These are phyloP conservation scores for Pantherophis alleghaniensis DNA, from an alignment of 2,797 vertebrate genomes.

Conservation along the genomic window DNA sequence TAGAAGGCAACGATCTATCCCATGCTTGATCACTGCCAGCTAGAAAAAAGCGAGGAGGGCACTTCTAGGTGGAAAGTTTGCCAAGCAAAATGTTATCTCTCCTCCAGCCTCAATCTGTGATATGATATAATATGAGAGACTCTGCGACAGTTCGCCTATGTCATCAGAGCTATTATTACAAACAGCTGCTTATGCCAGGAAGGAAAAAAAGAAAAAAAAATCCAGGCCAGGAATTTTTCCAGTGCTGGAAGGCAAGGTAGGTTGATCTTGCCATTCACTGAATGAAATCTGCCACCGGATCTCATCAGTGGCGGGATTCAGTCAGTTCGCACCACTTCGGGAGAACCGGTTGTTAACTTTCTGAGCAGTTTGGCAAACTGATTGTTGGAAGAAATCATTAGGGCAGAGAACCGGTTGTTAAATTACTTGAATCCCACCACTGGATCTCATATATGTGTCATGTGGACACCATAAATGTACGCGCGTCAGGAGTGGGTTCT, in stretches of 20 bases:
- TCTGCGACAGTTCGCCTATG: not conserved
- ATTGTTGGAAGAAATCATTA: no score
- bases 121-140: not conserved
- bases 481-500: no score
- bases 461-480: not conserved
- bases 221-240: not conserved
- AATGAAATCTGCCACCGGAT: not conserved
- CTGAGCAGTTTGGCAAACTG: no score
- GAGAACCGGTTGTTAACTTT: no score
- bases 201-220: accelerated
- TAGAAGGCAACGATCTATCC: not conserved
- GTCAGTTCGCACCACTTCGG: no score
- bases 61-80: not conserved
- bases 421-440: no score
- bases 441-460: no score
- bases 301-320: no score
- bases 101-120: not conserved
- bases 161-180: not conserved
- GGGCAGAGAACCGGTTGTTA: no score
- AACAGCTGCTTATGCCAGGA: not conserved
- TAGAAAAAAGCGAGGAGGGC: not conserved
- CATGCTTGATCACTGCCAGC: not conserved
- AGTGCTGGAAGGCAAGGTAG: not conserved
- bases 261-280: not conserved
- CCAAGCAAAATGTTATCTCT: not conserved